These are phyloP conservation scores for Oopsacas minuta DNA, from an alignment of 37 sponge, comb jelly and placozoan species.

Conservation along the genomic window DNA sequence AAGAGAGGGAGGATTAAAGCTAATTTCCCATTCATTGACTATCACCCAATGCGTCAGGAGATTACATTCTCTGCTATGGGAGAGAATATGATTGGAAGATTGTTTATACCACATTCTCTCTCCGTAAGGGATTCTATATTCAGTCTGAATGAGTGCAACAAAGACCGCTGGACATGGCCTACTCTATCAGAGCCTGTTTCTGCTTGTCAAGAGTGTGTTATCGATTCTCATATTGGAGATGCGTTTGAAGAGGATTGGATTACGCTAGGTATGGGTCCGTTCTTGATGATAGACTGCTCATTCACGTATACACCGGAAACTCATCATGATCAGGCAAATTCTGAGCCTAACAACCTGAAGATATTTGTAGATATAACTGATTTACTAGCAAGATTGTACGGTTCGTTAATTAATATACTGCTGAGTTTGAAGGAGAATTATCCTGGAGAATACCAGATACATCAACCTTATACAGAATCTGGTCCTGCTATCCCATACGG, in stretches of 20 bases:
- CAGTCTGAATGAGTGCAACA: neutral
- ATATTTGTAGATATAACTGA: neutral
- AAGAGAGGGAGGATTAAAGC: conserved; percentile 39
- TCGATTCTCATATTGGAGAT: neutral
- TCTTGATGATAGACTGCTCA: neutral
- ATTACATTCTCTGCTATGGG: conserved; percentile 26
- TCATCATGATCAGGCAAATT: neutral
- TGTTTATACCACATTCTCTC: neutral
- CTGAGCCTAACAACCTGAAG: neutral
- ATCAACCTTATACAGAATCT: neutral
- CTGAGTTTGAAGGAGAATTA: neutral
- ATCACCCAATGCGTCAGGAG: conserved; percentile 40
- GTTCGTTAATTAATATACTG: neutral
- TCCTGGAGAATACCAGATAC: neutral
- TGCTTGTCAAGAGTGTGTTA: neutral
- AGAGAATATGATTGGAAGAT: neutral
- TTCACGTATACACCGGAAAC: conserved; percentile 6
- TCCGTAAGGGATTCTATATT: neutral
- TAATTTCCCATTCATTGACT: conserved; percentile 49
- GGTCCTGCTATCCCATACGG: neutral
- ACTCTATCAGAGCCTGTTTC: neutral
- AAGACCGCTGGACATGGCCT: neutral
- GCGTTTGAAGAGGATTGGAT: neutral
- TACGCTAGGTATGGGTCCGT: neutral
- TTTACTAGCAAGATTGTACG: neutral